A percentile compares a stretch with the other conserved stretches of the same genome.
phyloP scores from a whole-genome alignment of 2,113 vertebrate genomes.

The Coryphaenoides rupestris region DNA sequence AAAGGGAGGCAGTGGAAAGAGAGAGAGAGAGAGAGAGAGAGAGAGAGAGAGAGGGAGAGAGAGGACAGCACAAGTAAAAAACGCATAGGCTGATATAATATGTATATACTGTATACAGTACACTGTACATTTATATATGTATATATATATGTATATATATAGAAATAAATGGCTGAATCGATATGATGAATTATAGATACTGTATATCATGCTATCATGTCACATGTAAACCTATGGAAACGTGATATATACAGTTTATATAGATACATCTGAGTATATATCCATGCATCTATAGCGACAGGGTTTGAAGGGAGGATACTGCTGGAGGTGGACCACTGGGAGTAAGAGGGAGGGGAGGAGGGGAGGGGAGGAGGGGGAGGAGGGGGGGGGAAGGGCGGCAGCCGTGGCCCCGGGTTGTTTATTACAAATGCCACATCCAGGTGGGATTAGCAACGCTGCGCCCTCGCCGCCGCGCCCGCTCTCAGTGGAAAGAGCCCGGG shows the following conservation, averaged over 20 bases:
- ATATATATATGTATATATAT: no score
- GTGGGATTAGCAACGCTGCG: slow-evolving; percentile 85
- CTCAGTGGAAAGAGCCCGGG: slow-evolving; percentile 88
- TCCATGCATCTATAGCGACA: no score
- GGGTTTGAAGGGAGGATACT: no score
- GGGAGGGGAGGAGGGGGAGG: slow-evolving; percentile 36
- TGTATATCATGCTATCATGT: background rate
- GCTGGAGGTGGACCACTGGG: slow-evolving; percentile 38
- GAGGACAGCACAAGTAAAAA: no score
- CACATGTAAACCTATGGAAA: background rate
- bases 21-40: slow-evolving; percentile 17
- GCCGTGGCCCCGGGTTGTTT: slow-evolving; percentile 70
- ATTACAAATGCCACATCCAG: slow-evolving; percentile 68
- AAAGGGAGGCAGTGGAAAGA: slow-evolving; percentile 11
- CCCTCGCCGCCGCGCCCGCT: slow-evolving; percentile 83
- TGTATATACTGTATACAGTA: no score
- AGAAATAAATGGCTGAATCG: slow-evolving; percentile 10
- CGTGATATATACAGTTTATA: background rate
- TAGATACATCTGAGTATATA: no score
- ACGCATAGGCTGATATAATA: no score
- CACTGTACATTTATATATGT: no score
- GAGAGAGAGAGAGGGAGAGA: slow-evolving; percentile 18
- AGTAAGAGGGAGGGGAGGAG: slow-evolving; percentile 44
- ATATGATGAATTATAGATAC: background rate
- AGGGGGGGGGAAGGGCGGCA: slow-evolving; percentile 47